Percentiles rank a stretch among this genome's conserved stretches.
Conservation (phyloP, 2,797 vertebrate species). For the Urocyon cinereoargenteus region DNA sequence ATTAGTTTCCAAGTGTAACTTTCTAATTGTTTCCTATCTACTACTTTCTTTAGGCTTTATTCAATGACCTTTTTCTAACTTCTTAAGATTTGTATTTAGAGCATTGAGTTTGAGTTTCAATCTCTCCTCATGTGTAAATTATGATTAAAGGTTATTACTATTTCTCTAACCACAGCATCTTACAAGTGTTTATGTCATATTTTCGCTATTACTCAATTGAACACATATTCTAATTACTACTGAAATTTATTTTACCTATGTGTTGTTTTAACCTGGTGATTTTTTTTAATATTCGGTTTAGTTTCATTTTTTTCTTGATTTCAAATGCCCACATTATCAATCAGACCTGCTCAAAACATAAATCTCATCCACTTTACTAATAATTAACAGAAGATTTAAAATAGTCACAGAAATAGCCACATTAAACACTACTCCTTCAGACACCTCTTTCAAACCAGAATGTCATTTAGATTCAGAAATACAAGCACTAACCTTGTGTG, state of each 20-base stretch:
- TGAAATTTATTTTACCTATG: neutral
- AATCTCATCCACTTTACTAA: neutral
- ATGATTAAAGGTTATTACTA: neutral
- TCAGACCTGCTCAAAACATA: neutral
- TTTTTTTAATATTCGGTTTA: neutral
- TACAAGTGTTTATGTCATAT: neutral
- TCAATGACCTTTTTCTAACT: neutral
- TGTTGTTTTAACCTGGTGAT: neutral
- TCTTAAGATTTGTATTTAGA: neutral
- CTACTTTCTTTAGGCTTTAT: neutral
- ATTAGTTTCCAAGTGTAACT: neutral
- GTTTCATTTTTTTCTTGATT: neutral
- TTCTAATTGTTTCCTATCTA: neutral
- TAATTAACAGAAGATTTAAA: neutral
- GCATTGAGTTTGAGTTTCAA: neutral
- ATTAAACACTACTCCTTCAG: neutral
- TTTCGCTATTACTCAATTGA: neutral
- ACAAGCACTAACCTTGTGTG: neutral
- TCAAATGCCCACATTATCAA: neutral
- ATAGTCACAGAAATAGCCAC: neutral
- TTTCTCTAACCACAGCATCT: neutral
- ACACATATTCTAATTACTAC: neutral
- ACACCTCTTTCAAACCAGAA: neutral
- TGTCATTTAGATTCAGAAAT: neutral
- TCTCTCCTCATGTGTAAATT: neutral